A percentile compares a stretch with the other conserved stretches of the same genome.
These are phyloP conservation scores for Lepisosteus osseus DNA, from an alignment of 2,113 vertebrate species.

Conservation along the genomic window DNA sequence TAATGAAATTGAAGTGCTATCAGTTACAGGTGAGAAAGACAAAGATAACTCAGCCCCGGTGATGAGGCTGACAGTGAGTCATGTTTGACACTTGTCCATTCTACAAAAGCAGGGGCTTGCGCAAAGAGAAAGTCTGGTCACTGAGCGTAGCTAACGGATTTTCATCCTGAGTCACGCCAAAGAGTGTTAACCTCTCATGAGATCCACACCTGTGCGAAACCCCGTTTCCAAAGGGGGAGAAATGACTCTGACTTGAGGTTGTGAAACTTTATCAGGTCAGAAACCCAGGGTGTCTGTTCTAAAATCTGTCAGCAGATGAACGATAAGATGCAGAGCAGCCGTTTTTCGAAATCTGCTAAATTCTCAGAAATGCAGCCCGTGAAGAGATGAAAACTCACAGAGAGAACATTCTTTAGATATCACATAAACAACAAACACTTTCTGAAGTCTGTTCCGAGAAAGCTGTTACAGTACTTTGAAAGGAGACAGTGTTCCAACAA, in stretches of 20 bases:
- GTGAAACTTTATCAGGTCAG: background rate
- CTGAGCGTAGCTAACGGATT: conserved; percentile 1
- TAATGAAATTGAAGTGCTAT: background rate
- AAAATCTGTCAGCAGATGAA: background rate
- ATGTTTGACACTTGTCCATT: background rate
- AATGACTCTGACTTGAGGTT: background rate
- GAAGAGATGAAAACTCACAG: background rate
- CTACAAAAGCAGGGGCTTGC: background rate
- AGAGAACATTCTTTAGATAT: background rate
- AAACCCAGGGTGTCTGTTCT: background rate
- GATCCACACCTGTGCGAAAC: background rate
- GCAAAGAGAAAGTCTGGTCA: background rate
- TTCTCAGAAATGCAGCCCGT: background rate
- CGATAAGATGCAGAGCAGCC: conserved; percentile 31
- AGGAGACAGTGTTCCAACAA: too few relatives aligned
- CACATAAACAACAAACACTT: too few relatives aligned
- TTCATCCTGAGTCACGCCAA: conserved; percentile 1
- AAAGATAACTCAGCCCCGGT: background rate
- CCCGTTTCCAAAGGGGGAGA: background rate
- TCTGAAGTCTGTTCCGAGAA: too few relatives aligned
- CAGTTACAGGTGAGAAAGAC: background rate
- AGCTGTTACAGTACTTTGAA: too few relatives aligned
- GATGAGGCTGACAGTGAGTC: background rate
- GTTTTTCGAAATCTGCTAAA: background rate
- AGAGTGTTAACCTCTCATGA: background rate